phyloP scores from a whole-genome alignment of 2,113 vertebrate species.

The Donacobius atricapilla region DNA sequence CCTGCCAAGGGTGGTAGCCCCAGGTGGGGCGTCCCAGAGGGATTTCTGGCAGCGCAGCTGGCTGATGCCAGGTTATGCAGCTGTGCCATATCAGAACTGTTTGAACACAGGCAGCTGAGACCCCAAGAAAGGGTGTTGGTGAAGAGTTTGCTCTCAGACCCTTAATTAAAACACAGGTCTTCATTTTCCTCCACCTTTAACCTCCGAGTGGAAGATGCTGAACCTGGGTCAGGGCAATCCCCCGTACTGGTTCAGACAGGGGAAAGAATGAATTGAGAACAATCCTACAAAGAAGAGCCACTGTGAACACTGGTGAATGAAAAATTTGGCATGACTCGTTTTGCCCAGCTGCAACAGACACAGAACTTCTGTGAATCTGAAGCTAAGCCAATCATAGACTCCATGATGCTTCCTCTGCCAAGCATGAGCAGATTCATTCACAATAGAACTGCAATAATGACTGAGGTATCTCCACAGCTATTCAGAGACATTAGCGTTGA shows the following conservation, averaged over 20 bases:
- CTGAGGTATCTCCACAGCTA: background rate
- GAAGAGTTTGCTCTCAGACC: background rate
- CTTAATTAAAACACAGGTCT: background rate
- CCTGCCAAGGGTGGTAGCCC: fast-evolving
- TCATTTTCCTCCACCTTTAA: background rate
- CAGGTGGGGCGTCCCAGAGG: no score
- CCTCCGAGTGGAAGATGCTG: background rate
- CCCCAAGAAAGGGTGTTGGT: background rate
- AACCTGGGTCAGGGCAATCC: background rate
- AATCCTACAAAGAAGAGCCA: background rate
- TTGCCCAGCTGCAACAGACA: background rate
- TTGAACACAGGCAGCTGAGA: background rate
- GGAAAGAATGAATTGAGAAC: no score
- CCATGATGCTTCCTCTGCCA: background rate
- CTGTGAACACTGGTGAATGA: no score
- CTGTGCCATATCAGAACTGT: background rate
- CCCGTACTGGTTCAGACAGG: fast-evolving
- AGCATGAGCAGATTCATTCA: background rate
- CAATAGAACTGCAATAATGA: background rate
- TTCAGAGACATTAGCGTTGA: background rate
- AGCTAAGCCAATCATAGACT: fast-evolving
- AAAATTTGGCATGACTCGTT: background rate
- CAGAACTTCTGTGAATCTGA: background rate
- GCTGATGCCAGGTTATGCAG: background rate
- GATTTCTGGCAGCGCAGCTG: background rate